Evolutionary conservation across 2,888 invertebrate genomes (phyloP).

Genomic region (Drepana falcataria): DNA sequence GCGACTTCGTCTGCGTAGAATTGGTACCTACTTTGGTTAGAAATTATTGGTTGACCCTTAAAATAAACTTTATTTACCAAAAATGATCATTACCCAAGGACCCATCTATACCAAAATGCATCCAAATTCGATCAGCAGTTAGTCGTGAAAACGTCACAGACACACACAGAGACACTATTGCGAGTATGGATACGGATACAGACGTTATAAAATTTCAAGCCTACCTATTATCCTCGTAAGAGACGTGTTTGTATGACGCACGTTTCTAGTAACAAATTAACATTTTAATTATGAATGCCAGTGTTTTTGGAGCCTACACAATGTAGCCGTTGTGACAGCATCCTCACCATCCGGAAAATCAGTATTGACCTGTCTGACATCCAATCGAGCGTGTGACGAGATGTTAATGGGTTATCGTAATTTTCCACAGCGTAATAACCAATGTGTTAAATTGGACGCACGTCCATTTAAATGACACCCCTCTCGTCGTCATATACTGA

Average conservation of each 20-base stretch:
- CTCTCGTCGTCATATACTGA: constrained; percentile 10
- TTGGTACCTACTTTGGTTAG: no score
- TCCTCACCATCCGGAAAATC: constrained; percentile 47
- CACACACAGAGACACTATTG: no score
- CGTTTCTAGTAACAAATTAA: constrained; percentile 42
- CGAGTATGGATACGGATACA: no score
- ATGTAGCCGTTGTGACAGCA: constrained; percentile 18
- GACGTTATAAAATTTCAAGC: no score
- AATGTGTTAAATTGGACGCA: constrained; percentile 47
- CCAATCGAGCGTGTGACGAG: constrained; percentile 63
- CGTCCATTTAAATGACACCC: constrained; percentile 10
- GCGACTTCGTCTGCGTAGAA: no score
- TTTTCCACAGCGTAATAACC: constrained; percentile 40
- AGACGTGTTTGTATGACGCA: constrained; percentile 6
- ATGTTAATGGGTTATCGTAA: constrained; percentile 67
- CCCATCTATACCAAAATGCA: no score
- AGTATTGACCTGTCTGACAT: constrained; percentile 37
- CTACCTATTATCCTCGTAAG: no score
- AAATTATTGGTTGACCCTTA: no score
- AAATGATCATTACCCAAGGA: no score
- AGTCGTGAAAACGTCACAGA: no score
- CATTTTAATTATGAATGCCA: constrained; percentile 61
- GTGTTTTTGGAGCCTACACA: constrained; percentile 36
- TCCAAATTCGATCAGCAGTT: no score
- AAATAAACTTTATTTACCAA: no score